Conservation (phyloP, 1,140 invertebrate genomes). For the Frieseomelitta varia region DNA sequence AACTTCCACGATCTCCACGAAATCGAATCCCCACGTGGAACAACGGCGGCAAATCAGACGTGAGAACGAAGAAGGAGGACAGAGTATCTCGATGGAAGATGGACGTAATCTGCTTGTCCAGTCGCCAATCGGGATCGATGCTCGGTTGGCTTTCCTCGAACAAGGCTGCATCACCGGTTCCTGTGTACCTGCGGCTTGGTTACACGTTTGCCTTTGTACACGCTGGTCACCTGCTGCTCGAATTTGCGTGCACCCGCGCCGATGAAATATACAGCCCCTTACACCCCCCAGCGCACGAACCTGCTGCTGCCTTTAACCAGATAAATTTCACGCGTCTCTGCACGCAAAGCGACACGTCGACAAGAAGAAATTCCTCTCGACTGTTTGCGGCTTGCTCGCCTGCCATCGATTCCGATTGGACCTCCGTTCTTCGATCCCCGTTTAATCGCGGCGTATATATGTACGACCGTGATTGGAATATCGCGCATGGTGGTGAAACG, state of each 20-base stretch:
- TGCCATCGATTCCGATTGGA: background rate
- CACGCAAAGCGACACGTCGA: background rate
- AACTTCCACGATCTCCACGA: background rate
- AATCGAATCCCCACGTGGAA: background rate
- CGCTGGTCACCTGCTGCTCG: constrained; percentile 45
- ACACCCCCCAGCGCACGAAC: background rate
- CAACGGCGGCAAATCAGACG: background rate
- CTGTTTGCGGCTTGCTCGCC: background rate
- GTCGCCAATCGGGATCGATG: constrained; percentile 7
- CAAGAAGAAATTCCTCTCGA: background rate
- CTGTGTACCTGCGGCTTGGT: constrained; percentile 28
- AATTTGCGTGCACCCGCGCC: constrained; percentile 57
- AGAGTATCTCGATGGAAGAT: constrained; percentile 6
- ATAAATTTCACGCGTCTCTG: constrained; percentile 12
- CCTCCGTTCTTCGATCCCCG: background rate
- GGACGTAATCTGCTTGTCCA: constrained; percentile 2
- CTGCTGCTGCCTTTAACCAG: background rate
- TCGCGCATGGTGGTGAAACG: too few relatives aligned
- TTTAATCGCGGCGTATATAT: too few relatives aligned
- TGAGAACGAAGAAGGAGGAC: background rate
- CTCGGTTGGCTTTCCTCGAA: constrained; percentile 5
- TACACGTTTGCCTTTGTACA: constrained; percentile 46
- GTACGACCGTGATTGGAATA: too few relatives aligned
- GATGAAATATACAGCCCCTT: constrained; percentile 55
- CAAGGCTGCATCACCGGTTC: background rate